Percentiles rank a stretch among this genome's conserved stretches.
phyloP scores from a whole-genome alignment of 1,140 invertebrate genomes.

The Papilio polytes region DNA sequence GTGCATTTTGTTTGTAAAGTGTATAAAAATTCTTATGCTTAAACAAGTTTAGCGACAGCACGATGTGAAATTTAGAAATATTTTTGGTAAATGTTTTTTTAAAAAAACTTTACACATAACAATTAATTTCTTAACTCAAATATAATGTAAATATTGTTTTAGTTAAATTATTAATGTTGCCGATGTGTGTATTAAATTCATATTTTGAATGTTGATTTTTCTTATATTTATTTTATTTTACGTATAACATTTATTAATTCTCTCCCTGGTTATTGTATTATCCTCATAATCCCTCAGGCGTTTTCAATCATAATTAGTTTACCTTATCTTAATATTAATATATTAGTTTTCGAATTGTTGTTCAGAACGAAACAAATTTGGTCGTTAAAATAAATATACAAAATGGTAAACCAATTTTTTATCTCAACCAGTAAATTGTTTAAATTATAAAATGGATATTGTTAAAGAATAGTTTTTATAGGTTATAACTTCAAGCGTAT shows the following conservation, averaged over 20 bases:
- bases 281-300: background rate
- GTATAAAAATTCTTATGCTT: too few relatives aligned
- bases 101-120: too few relatives aligned
- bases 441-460: background rate
- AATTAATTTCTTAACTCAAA: too few relatives aligned
- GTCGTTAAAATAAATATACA: background rate
- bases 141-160: too few relatives aligned
- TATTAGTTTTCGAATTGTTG: background rate
- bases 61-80: too few relatives aligned
- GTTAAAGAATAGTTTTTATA: background rate
- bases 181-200: background rate
- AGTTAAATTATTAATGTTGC: too few relatives aligned
- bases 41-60: too few relatives aligned
- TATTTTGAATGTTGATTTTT: background rate
- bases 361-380: background rate
- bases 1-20: too few relatives aligned
- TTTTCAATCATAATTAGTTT: constrained; percentile 19
- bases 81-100: too few relatives aligned
- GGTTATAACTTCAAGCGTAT: background rate
- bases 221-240: background rate
- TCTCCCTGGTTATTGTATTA: background rate
- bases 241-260: background rate
- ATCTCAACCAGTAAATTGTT: too few relatives aligned
- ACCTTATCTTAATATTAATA: constrained; percentile 10
- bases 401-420: background rate